A percentile compares a stretch with the other conserved stretches of the same genome.
Conservation (phyloP, 2,888 invertebrate species). For the Sepiola atlantica region DNA sequence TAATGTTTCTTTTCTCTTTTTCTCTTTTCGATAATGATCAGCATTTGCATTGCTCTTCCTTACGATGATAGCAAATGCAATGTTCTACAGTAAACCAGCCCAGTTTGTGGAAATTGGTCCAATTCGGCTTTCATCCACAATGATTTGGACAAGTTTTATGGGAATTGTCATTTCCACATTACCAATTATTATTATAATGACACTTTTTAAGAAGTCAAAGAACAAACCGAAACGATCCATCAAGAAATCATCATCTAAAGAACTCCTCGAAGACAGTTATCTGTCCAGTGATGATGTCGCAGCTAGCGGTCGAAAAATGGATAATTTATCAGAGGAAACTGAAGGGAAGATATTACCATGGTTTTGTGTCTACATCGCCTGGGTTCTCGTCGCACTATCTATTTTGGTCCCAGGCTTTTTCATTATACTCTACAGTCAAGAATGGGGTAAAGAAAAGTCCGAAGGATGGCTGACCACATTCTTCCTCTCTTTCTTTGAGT, state of each 20-base stretch:
- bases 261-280: background rate
- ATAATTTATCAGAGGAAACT: constrained; percentile 36
- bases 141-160: constrained; percentile 57
- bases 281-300: background rate
- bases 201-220: constrained; percentile 61
- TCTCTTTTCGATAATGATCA: background rate
- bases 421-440: constrained; percentile 74
- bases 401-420: constrained; percentile 72
- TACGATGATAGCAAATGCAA: constrained; percentile 73
- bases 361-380: constrained; percentile 62
- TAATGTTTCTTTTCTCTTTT: background rate
- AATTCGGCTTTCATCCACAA: constrained; percentile 60
- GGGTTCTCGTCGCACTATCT: constrained; percentile 68
- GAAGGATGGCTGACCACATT: constrained; percentile 75
- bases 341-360: constrained; percentile 50
- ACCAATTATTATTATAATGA: constrained; percentile 66
- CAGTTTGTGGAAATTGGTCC: constrained; percentile 65
- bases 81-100: constrained; percentile 66
- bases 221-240: background rate
- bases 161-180: constrained; percentile 68
- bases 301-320: background rate
- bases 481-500: constrained; percentile 71
- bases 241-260: background rate
- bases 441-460: constrained; percentile 75
- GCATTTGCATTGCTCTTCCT: constrained; percentile 63